Percentiles rank a stretch among this genome's conserved stretches.
Evolutionary conservation across 2,888 invertebrate species (phyloP).

Genomic region (Stenoptilia bipunctidactyla): DNA sequence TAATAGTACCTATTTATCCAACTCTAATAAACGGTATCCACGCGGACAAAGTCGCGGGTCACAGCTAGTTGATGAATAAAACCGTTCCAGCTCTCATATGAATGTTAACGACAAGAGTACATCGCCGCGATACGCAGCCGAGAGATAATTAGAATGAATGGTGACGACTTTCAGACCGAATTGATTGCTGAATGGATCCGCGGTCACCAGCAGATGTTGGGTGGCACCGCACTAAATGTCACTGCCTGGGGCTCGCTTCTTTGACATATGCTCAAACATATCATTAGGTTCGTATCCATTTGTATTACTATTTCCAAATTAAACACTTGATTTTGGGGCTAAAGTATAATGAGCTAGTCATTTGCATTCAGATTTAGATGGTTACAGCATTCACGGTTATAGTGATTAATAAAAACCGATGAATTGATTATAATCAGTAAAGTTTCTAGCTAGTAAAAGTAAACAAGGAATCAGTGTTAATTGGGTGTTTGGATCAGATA

Average conservation of each 20-base stretch:
- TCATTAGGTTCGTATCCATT: constrained; percentile 34
- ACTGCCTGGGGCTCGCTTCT: constrained; percentile 9
- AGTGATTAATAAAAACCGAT: constrained; percentile 29
- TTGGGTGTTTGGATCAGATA: constrained; percentile 21
- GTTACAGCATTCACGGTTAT: constrained; percentile 25
- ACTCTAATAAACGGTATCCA: too few species aligned
- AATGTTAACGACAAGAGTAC: constrained; percentile 52
- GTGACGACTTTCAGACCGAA: constrained; percentile 36
- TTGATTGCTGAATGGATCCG: constrained; percentile 24
- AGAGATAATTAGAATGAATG: constrained; percentile 56
- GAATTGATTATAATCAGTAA: background rate
- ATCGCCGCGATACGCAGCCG: constrained; percentile 25
- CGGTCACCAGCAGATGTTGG: background rate
- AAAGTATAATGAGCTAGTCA: constrained; percentile 23
- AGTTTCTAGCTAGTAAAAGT: background rate
- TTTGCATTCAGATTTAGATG: constrained; percentile 28
- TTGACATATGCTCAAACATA: constrained; percentile 24
- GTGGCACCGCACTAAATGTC: background rate
- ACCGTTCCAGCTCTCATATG: constrained; percentile 47
- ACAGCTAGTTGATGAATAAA: too few species aligned
- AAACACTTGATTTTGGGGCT: constrained; percentile 36
- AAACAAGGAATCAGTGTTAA: background rate
- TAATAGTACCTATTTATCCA: too few species aligned
- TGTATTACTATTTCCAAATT: constrained; percentile 36
- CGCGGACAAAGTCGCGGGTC: too few species aligned